Evolutionary conservation across 2,113 vertebrate species (phyloP).

Genomic region (Phocoena phocoena): DNA sequence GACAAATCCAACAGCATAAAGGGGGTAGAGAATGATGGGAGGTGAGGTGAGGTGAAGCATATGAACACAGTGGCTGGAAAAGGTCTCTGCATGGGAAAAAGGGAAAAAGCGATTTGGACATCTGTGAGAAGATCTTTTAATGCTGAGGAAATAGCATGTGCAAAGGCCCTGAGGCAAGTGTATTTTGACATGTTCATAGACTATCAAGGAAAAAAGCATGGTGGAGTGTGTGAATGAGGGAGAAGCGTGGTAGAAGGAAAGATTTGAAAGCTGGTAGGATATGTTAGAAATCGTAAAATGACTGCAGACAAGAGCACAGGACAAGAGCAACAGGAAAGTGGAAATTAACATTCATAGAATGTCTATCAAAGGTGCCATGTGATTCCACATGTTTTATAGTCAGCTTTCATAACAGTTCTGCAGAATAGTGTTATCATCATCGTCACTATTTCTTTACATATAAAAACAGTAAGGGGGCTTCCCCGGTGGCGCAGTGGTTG

Average conservation of each 20-base stretch:
- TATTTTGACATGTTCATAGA: not conserved
- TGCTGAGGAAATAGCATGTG: not conserved
- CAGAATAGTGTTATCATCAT: not conserved
- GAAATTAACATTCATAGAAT: not conserved
- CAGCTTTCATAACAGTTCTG: not conserved
- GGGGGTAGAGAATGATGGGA: not conserved
- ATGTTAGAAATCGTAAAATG: not conserved
- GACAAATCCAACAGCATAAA: not conserved
- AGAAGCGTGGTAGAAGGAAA: not conserved
- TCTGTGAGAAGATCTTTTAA: not conserved
- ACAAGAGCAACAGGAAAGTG: not conserved
- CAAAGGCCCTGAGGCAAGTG: not conserved
- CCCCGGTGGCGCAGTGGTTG: too few species aligned
- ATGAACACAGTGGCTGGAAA: not conserved
- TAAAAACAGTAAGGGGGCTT: not conserved
- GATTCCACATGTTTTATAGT: not conserved
- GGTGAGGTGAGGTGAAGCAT: not conserved
- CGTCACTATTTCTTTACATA: not conserved
- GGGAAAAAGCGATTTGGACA: not conserved
- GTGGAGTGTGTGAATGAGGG: not conserved
- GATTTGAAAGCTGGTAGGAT: not conserved
- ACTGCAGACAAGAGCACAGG: not conserved
- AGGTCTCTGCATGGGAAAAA: not conserved
- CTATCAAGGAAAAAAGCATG: not conserved
- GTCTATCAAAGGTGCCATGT: not conserved